Evolutionary conservation across 2,113 vertebrate species (phyloP).

Genomic region (Apaloderma vittatum): DNA sequence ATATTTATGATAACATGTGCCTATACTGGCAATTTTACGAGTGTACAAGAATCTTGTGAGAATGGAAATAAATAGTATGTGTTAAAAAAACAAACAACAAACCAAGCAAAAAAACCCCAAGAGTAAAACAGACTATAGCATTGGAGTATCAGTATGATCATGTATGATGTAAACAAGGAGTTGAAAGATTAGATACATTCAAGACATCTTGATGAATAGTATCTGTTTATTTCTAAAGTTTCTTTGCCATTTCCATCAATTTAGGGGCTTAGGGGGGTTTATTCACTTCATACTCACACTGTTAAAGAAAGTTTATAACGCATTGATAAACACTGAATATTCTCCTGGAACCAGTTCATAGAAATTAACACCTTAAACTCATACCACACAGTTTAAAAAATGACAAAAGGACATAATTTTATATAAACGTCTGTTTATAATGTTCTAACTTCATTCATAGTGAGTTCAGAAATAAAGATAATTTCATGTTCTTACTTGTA

Average conservation of each 20-base stretch:
- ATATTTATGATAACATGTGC: neutral
- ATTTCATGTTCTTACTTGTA: neutral
- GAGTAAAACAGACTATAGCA: neutral
- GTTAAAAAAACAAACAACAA: neutral
- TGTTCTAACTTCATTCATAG: neutral
- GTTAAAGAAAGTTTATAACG: neutral
- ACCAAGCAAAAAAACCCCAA: neutral
- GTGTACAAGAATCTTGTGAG: neutral
- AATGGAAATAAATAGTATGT: neutral
- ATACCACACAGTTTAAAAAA: neutral
- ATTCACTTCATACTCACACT: neutral
- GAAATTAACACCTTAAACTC: neutral
- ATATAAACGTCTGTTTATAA: neutral
- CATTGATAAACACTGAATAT: neutral
- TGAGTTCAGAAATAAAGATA: neutral
- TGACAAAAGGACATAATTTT: neutral
- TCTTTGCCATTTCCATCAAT: neutral
- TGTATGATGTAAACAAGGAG: neutral
- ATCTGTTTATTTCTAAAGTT: neutral
- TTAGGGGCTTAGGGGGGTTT: neutral
- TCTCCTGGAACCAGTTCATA: neutral
- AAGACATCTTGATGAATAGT: neutral
- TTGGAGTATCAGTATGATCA: neutral
- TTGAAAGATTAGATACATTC: neutral
- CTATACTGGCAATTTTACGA: neutral